Evolutionary conservation across 2,797 vertebrate genomes (phyloP), one percentile per base, ranked within the genome.

Genomic region (Remorina albescens): DNA sequence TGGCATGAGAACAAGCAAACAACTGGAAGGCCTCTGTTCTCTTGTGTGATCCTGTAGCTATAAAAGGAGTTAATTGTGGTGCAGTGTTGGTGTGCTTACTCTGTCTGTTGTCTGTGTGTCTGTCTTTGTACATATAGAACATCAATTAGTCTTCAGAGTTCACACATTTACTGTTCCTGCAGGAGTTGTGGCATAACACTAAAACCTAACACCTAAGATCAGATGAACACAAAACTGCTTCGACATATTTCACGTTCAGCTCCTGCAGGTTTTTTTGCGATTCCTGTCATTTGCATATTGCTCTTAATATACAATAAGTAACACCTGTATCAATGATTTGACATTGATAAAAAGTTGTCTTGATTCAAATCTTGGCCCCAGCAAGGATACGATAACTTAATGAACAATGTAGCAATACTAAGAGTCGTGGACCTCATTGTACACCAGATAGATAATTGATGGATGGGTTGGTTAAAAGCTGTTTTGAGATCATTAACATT

Each of bases 1-100:
- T 67, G 55, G 18, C 12, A 5, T 47, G 76, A 69, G 74, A 78
- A 50, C 71, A 71, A 28, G 74, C 69, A 80, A 82, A 77, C 66
- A 80, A 11, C 23, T 61, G 54, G 41, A 34, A 59, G 4, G 36
- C 55, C 12, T 57, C 78, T 69, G 67, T 46, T 55, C 59, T 62
- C 53, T 66, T 44, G 47, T 81, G 50, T 28, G 23, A 42, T 62
- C 36, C 28, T 77, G 42, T 8, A 41, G 36, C 75, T 82, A 67
- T 71, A 71, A 83, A 82, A 65, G 34, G 60, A 76, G 63, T 61
- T 77, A 15, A 75, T 74, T 51, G 3, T 26, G 1, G 30, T 44
- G 57, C 65, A 63, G 37, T 41, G 23, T 50, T 42, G 21, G 34
- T 23, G 19, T 57, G 4, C 56, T 5, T 32, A 67, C 15, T 28